Percentiles rank a stretch among this genome's conserved stretches.
phyloP scores from a whole-genome alignment of 1,140 invertebrate species.

The Drosophila willistoni region DNA sequence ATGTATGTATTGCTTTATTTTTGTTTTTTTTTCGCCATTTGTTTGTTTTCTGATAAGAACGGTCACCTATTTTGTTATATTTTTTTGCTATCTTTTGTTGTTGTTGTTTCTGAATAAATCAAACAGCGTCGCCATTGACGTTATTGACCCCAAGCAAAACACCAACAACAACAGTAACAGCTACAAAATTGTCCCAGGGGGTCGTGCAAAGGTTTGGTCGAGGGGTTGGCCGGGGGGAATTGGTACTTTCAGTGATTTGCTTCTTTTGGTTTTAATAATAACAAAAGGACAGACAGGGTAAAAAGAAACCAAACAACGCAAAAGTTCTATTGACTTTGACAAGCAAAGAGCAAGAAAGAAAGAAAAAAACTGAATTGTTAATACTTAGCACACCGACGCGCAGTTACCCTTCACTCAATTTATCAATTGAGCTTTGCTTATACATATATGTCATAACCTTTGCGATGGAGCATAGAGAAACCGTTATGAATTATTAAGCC shows the following conservation, averaged over 20 bases:
- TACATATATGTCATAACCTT: no score
- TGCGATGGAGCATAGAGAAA: slow-evolving; percentile 1
- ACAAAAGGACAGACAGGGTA: slow-evolving; percentile 21
- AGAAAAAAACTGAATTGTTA: slow-evolving; percentile 11
- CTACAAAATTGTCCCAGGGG: background rate
- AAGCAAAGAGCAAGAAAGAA: slow-evolving; percentile 32
- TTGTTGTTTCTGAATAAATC: no score
- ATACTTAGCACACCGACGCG: slow-evolving; percentile 17
- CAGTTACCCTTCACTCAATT: slow-evolving; percentile 11
- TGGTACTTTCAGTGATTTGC: slow-evolving; percentile 2
- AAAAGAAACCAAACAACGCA: slow-evolving; percentile 43
- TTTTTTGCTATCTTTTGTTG: no score
- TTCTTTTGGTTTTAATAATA: slow-evolving; percentile 18
- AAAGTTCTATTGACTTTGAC: slow-evolving; percentile 54
- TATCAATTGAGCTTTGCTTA: background rate
- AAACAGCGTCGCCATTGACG: slow-evolving; percentile 29
- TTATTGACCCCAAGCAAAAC: slow-evolving; percentile 45
- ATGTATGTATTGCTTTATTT: slow-evolving; percentile 4
- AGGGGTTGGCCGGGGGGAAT: background rate
- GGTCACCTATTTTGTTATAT: slow-evolving; percentile 8
- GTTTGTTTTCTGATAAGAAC: slow-evolving; percentile 46
- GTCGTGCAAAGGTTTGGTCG: slow-evolving; percentile 9
- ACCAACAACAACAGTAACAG: slow-evolving; percentile 6
- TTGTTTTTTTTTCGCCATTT: slow-evolving; percentile 1
- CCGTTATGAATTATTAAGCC: background rate